Base-by-base conservation (phyloP, 2,113 vertebrate species). In the Phalacrocorax aristotelis region DNA sequence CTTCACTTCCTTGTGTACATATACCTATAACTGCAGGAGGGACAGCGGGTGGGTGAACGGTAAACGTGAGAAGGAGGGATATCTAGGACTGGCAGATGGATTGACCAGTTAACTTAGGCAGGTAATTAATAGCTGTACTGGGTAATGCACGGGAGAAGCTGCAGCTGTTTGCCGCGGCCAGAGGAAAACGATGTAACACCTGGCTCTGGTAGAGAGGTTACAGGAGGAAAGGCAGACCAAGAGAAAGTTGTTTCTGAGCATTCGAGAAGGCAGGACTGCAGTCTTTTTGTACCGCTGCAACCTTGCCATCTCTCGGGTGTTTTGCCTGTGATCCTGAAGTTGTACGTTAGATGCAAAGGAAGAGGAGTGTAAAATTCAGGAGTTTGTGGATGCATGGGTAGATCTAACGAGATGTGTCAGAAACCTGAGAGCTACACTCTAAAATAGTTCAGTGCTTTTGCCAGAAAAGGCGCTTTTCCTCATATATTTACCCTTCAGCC, bases 341-440 rank as follows among this genome's bases (percentile, higher is more conserved):
- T 80, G 32, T 58, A 14, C 11, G 5, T 34, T 21, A 36, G 40
- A 10, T 36, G 11, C 30, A 42, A 81, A 80, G 57, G 15, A 54
- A 76, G 51, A 58, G 44, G 25, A 65, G 38, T n/a, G 20, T 74
- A 51, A 57, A 54, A 23, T 64, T 42, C 13, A 26, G n/a, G 21
- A 48, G 2, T 42, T 46, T 26, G n/a, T 64, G 58, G 25, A 25
- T 48, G 38, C 0, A 0, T 62, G 62, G 54, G 22, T 32, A 36
- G n/a, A 32, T 89, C 40, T 80, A 78, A 57, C 30, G 23, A 14
- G 15, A 1, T 6, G 6, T 23, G 6, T 68, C 23, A 48, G 87
- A 86, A 78, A 87, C 25, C 8, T 9, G 60, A 75, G 46, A 44
- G 78, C 48, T 55, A 3, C 20, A 54, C 5, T 42, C 44, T 30